Evolutionary conservation across 2,888 invertebrate species (phyloP).

Genomic region (Lepidocyrtoides sp.): DNA sequence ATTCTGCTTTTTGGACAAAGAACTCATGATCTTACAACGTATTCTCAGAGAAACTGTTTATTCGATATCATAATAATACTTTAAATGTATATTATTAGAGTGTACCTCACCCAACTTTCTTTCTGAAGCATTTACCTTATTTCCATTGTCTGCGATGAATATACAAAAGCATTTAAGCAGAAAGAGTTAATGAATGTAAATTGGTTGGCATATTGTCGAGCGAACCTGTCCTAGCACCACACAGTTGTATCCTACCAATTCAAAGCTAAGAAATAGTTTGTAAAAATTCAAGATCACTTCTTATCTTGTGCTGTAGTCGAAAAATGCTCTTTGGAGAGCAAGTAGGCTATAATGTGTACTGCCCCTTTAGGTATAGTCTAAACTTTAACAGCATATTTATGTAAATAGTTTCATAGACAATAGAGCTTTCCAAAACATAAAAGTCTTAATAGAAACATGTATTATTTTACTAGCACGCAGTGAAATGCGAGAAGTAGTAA

Average conservation of each 20-base stretch:
- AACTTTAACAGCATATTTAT: slow-evolving; percentile 46
- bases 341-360: neutral
- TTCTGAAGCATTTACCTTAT: too few relatives aligned
- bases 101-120: too few relatives aligned
- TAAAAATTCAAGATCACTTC: slow-evolving; percentile 62
- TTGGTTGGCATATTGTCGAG: slow-evolving; percentile 67
- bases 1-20: too few relatives aligned
- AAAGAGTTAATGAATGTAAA: slow-evolving; percentile 71
- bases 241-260: neutral
- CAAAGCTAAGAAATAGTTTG: neutral
- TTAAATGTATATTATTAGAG: too few relatives aligned
- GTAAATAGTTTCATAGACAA: slow-evolving; percentile 44
- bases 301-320: slow-evolving; percentile 5
- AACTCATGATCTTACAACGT: too few relatives aligned
- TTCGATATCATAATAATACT: too few relatives aligned
- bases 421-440: neutral
- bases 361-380: neutral
- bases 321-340: slow-evolving; percentile 47
- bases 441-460: neutral
- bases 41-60: too few relatives aligned
- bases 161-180: neutral
- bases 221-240: neutral
- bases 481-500: slow-evolving; percentile 28
- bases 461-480: neutral
- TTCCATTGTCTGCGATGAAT: neutral